Evolutionary conservation across 2,888 invertebrate species (phyloP).

Genomic region (Achlya flavicornis): DNA sequence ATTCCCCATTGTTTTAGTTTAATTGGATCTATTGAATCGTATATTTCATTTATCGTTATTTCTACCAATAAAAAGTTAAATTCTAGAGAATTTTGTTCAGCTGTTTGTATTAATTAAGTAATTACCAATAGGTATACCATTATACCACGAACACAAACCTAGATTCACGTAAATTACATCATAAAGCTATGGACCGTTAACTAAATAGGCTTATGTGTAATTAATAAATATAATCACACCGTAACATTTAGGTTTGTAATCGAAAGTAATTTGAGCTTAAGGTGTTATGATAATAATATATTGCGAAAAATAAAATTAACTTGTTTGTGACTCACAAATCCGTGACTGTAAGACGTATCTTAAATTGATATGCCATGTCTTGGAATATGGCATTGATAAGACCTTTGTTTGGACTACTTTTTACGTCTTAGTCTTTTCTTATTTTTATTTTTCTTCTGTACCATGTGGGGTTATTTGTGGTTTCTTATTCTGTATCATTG

Average conservation of each 20-base stretch:
- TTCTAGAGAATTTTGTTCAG: too few species aligned
- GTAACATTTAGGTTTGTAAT: slow-evolving; percentile 1
- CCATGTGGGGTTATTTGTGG: background rate
- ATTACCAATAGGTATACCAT: background rate
- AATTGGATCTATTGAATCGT: background rate
- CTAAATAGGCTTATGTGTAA: background rate
- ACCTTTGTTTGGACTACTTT: slow-evolving; percentile 20
- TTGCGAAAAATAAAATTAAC: slow-evolving; percentile 9
- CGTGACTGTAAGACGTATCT: slow-evolving; percentile 19
- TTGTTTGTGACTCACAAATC: slow-evolving; percentile 18
- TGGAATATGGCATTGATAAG: slow-evolving; percentile 19
- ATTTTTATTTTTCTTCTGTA: background rate
- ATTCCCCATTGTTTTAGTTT: background rate
- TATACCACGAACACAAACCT: background rate
- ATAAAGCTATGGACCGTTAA: background rate
- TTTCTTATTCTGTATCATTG: background rate
- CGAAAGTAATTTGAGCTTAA: slow-evolving; percentile 4
- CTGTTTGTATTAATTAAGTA: too few species aligned
- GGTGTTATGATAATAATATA: background rate
- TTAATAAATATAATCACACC: background rate
- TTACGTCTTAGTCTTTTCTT: slow-evolving; percentile 11
- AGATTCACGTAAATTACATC: background rate
- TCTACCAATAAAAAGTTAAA: background rate
- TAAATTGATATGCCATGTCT: slow-evolving; percentile 22
- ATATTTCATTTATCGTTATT: background rate